phyloP scores from a whole-genome alignment of 2,113 vertebrate genomes.

The Dasypus novemcinctus region DNA sequence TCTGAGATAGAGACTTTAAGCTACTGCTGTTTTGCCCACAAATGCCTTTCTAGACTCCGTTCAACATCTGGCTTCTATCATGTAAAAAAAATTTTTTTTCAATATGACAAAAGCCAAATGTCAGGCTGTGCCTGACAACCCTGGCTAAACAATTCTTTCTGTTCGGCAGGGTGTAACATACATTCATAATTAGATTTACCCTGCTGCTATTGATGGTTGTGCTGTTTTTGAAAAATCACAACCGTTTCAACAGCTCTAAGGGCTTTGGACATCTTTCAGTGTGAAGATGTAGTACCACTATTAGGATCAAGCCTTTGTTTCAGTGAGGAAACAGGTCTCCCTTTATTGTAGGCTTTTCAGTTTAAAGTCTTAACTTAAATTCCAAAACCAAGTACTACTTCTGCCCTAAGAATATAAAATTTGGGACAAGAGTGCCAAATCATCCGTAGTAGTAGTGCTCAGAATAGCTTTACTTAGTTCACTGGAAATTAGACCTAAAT shows the following conservation, averaged over 20 bases:
- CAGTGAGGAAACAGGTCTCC: neutral
- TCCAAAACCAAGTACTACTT: neutral
- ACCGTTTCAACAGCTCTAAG: neutral
- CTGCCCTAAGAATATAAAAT: neutral
- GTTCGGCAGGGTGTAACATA: neutral
- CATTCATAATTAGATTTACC: neutral
- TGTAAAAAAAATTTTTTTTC: neutral
- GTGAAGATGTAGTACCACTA: neutral
- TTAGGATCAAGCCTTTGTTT: neutral
- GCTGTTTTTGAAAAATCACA: neutral
- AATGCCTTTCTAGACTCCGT: neutral
- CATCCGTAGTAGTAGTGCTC: neutral
- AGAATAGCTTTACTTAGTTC: neutral
- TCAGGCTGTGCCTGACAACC: neutral
- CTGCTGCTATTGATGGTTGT: neutral
- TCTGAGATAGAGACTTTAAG: neutral
- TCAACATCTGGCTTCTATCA: neutral
- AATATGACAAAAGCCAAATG: neutral
- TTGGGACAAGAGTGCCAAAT: neutral
- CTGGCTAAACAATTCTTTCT: neutral
- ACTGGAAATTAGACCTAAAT: neutral
- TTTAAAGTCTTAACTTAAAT: neutral
- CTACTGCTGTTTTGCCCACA: neutral
- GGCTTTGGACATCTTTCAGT: neutral
- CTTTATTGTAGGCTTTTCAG: neutral